Conservation (phyloP, 2,888 invertebrate species). For the Drosophila mayaguana region DNA sequence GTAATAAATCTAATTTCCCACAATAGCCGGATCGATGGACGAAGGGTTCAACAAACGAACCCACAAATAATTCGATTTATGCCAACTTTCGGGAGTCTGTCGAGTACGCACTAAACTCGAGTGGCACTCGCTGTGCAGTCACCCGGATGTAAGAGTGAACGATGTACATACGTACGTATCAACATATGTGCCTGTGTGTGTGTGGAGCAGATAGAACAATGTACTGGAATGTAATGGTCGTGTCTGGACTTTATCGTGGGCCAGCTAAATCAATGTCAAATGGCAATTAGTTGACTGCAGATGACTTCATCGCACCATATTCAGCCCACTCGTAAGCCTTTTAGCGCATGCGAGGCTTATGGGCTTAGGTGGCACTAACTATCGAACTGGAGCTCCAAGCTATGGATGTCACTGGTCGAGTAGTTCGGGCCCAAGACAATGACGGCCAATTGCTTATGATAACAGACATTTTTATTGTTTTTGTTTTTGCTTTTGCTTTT, state of each 20-base stretch:
- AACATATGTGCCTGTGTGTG: not conserved
- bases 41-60: constrained; percentile 62
- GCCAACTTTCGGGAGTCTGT: not conserved
- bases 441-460: constrained; percentile 73
- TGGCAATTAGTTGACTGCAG: constrained; percentile 47
- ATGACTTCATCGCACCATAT: constrained; percentile 50
- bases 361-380: constrained; percentile 30
- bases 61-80: constrained; percentile 17
- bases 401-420: constrained; percentile 2
- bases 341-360: constrained; percentile 43
- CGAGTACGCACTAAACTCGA: constrained; percentile 2
- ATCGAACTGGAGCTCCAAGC: constrained; percentile 17
- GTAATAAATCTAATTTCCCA: constrained; percentile 72
- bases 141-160: constrained; percentile 40
- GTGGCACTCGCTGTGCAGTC: constrained; percentile 29
- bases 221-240: not conserved
- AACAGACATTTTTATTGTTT: constrained; percentile 64
- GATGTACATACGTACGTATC: not conserved
- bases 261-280: constrained; percentile 58
- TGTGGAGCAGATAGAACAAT: constrained; percentile 30
- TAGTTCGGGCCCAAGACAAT: constrained; percentile 58
- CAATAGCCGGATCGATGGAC: constrained; percentile 32
- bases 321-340: constrained; percentile 29
- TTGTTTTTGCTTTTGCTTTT: constrained; percentile 42
- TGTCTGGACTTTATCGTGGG: constrained; percentile 45